Evolutionary conservation across 2,888 invertebrate genomes (phyloP).

Genomic region (Agrochola litura): DNA sequence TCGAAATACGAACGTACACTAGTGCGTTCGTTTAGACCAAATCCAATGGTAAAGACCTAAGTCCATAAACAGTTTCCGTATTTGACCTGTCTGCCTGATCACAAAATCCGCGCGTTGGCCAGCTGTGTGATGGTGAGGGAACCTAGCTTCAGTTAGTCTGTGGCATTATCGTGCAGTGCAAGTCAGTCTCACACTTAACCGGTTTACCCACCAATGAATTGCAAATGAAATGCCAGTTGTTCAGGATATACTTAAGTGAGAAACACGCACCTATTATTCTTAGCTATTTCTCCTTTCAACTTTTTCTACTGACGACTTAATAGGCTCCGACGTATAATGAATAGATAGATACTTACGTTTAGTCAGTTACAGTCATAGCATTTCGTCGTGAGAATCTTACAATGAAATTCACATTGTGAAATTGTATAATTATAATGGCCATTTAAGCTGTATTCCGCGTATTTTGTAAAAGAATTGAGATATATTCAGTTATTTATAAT

Average conservation of each 20-base stretch:
- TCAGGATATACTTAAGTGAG: constrained; percentile 28
- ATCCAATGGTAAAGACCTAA: background rate
- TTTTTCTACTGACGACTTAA: background rate
- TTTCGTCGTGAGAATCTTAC: constrained; percentile 1
- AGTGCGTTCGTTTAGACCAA: no score
- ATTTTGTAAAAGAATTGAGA: constrained; percentile 13
- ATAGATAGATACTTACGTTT: background rate
- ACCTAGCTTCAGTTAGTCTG: background rate
- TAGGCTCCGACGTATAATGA: background rate
- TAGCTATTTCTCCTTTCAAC: background rate
- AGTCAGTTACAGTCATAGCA: no score
- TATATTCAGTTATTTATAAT: constrained; percentile 6
- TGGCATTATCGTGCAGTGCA: background rate
- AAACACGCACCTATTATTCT: constrained; percentile 12
- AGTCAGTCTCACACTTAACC: constrained; percentile 31
- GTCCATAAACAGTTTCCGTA: background rate
- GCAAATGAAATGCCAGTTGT: constrained; percentile 55
- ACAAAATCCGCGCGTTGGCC: background rate
- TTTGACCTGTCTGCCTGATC: background rate
- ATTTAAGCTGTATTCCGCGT: constrained; percentile 13
- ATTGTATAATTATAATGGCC: background rate
- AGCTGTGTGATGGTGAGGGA: background rate
- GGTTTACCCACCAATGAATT: constrained; percentile 45
- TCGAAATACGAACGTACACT: background rate
- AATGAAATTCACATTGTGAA: constrained; percentile 9